Base-by-base conservation (phyloP, 2,113 vertebrate species). In the Pedetes capensis region DNA sequence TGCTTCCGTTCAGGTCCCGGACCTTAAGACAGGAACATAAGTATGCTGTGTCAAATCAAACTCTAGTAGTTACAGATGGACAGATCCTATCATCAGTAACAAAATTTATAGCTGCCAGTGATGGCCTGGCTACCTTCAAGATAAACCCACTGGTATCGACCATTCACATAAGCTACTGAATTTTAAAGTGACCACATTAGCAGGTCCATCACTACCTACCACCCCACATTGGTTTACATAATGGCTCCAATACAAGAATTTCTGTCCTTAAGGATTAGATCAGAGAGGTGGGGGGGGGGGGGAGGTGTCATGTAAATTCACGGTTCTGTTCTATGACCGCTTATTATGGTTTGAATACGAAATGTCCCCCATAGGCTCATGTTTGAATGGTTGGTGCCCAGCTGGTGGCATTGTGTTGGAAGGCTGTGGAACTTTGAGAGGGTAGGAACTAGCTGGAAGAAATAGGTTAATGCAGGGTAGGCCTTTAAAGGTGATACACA, bases 11-110 rank as follows among this genome's bases (percentile, higher is more conserved):
- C 49, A 68, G 53, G 34, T 34, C 63, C 69, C 0, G 2, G 51
- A 74, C 63, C 76, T 91, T 84, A 76, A 94, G 81, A 79, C 0
- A 91, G 78, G 78, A 95, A 93, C n/a, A 92, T 9, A 63, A 64
- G 47, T 76, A 68, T n/a, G 63, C 29, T 89, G 49, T 81, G 49
- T 94, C 91, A 74, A 81, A 82, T 82, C 83, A 87, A 94, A 91
- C 72, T 82, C 57, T 42, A 75, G n/a, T 61, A 61, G 69, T 51
- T 92, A 93, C 39, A 89, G 76, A 86, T 16, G 7, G 71, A 87
- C 51, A 89, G 53, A 82, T 47, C 83, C 51, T 83, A 39, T 87
- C 87, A 68, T 39, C 75, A 34, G n/a, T 23, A 92, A 83, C 47
- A 94, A 94, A 59, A 90, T 71, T 51, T 47, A 51, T 1, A 71